These are phyloP conservation scores for Nymphicus hollandicus DNA, from an alignment of 2,113 vertebrate genomes.

Conservation along the genomic window DNA sequence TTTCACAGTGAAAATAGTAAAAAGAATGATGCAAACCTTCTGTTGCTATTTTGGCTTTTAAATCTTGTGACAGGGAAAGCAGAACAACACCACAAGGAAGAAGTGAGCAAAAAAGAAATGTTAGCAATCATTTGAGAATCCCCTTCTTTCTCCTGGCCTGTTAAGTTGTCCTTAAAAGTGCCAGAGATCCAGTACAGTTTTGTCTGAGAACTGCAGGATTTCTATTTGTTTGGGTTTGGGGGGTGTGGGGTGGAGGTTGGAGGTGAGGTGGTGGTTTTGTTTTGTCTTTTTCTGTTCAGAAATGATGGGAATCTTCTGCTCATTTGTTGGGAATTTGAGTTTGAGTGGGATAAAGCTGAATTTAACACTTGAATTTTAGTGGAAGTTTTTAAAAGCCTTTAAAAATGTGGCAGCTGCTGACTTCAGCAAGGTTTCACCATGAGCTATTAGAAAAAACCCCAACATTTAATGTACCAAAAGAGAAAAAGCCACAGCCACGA, in stretches of 20 bases:
- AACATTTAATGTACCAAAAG: not conserved
- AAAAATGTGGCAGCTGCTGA: not conserved
- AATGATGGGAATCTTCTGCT: not conserved
- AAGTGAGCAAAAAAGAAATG: not conserved
- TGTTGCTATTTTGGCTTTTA: not conserved
- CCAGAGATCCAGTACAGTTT: not conserved
- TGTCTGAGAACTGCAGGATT: not conserved
- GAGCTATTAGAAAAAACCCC: not conserved
- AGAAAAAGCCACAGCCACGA: not conserved
- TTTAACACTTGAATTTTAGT: not conserved
- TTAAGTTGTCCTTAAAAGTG: not conserved
- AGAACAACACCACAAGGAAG: not conserved
- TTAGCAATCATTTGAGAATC: not conserved
- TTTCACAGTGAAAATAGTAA: not conserved
- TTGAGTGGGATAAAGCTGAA: not conserved
- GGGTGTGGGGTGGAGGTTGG: rapidly evolving
- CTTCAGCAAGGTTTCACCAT: not conserved
- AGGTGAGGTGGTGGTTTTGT: not conserved
- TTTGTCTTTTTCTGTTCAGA: not conserved
- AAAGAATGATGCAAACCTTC: not conserved
- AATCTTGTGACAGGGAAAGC: not conserved
- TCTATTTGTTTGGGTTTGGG: not conserved
- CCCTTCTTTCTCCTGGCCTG: not conserved
- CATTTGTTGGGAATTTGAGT: not conserved
- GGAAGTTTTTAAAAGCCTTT: not conserved